Evolutionary conservation across 1,140 invertebrate species (phyloP).

Genomic region (Procambarus virginalis): DNA sequence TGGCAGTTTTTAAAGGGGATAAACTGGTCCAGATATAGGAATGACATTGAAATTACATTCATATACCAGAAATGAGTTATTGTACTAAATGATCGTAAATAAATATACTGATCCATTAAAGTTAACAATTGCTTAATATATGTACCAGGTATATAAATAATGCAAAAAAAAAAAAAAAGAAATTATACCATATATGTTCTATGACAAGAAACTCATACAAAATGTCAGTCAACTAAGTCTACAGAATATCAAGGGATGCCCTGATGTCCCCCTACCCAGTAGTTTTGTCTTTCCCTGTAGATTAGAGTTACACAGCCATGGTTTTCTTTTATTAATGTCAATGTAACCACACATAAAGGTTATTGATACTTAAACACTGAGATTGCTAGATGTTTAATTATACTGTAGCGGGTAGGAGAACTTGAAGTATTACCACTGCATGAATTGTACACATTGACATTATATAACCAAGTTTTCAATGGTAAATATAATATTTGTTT

Average conservation of each 20-base stretch:
- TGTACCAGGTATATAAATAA: too few relatives aligned
- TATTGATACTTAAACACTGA: conserved; percentile 68
- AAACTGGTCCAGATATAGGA: conserved; percentile 60
- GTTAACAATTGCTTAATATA: too few relatives aligned
- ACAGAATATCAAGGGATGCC: background rate
- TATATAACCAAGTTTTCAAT: conserved; percentile 63
- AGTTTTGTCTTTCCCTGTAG: conserved; percentile 65
- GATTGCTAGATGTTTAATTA: conserved; percentile 65
- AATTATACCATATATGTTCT: too few relatives aligned
- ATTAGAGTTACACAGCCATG: conserved; percentile 59
- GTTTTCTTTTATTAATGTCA: conserved; percentile 64
- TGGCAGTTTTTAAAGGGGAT: conserved; percentile 63
- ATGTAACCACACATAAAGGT: conserved; percentile 66
- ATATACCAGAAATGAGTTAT: background rate
- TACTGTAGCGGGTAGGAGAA: conserved; percentile 59
- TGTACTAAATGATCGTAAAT: too few relatives aligned
- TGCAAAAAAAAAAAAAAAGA: too few relatives aligned
- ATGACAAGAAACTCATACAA: background rate
- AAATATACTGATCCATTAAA: too few relatives aligned
- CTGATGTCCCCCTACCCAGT: conserved; percentile 51
- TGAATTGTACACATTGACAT: conserved; percentile 64
- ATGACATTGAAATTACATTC: conserved; percentile 1
- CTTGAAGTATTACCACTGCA: conserved; percentile 67
- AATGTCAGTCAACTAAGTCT: background rate
- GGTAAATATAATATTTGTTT: conserved; percentile 50